Evolutionary conservation across 2,888 invertebrate genomes (phyloP), one percentile per base, ranked within the genome.

Genomic region (Gortyna flavago): DNA sequence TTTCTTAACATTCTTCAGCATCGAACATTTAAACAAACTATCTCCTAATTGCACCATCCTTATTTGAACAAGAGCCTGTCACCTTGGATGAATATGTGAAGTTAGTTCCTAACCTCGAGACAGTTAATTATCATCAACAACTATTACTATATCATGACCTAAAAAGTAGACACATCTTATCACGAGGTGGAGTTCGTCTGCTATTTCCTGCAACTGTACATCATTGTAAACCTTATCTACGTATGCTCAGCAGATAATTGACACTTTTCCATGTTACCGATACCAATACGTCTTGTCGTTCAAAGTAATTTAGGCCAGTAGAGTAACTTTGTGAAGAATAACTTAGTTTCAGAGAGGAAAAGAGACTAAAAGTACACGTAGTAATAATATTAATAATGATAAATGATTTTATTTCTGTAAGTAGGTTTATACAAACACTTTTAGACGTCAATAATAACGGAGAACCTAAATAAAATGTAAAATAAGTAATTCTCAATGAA

Each of bases 181-280:
- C 79, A 44, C 64, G 3, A 13, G 51, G 48, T 59, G 21, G 8
- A 61, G 51, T 62, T 51, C 51, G 77, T 75, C 44, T 48, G 32
- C 25, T 21, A 51, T 75, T 83, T 75, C 29, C 32, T 65, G 13
- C n/a, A 71, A 66, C 29, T 51, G 13, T 25, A n/a, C 16, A 48
- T 57, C 48, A 59, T 51, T 57, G 72, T 70, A n/a, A n/a, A 13
- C n/a, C 25, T 38, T 84, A 84, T 84, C 84, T 84, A 44, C 44
- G 5, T 44, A 86, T 83, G 84, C 61, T 68, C 65, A 67, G 35
- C 54, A n/a, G 51, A 77, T 65, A 73, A 62, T 72, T 75, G 5
- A 57, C 72, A 67, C 64, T 54, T 66, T n/a, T 38, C 38, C 29
- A 16, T 61, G 79, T 61, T 32, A 76, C 38, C 32, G 82, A 77